Percentiles rank a stretch among this genome's conserved stretches.
Conservation (phyloP, 2,888 invertebrate species). For the Drosophila austrosaltans region DNA sequence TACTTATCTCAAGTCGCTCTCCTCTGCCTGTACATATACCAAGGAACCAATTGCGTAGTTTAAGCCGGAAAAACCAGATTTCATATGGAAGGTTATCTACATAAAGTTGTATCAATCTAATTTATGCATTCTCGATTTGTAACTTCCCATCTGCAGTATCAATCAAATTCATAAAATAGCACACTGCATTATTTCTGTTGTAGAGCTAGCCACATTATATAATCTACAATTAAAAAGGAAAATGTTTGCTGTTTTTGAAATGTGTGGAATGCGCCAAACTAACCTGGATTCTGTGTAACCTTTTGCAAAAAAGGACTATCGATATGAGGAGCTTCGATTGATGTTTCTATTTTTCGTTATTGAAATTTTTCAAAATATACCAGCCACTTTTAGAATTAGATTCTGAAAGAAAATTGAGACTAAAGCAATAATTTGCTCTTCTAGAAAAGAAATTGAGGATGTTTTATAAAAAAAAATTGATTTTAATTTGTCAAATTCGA, state of each 20-base stretch:
- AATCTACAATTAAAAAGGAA: too few relatives aligned
- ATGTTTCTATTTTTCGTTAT: too few relatives aligned
- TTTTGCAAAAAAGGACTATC: not conserved
- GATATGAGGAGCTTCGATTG: too few relatives aligned
- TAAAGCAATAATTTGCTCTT: too few relatives aligned
- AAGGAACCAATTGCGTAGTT: constrained; percentile 10
- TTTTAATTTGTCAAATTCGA: too few relatives aligned
- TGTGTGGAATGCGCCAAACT: not conserved
- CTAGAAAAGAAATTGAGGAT: too few relatives aligned
- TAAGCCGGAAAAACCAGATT: constrained; percentile 20
- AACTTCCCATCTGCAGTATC: not conserved
- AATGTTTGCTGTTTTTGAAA: not conserved
- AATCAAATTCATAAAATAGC: not conserved
- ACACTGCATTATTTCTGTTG: not conserved
- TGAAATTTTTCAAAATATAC: too few relatives aligned
- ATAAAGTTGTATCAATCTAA: constrained; percentile 13
- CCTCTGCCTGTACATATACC: not conserved
- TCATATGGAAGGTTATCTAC: constrained; percentile 4
- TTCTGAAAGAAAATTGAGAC: too few relatives aligned
- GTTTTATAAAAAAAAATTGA: too few relatives aligned
- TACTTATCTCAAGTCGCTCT: not conserved
- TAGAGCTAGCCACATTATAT: too few relatives aligned
- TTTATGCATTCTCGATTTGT: not conserved
- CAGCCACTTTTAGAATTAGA: too few relatives aligned
- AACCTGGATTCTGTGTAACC: not conserved